Conservation (phyloP, 2,797 vertebrate species). For the Lophura swinhoii region DNA sequence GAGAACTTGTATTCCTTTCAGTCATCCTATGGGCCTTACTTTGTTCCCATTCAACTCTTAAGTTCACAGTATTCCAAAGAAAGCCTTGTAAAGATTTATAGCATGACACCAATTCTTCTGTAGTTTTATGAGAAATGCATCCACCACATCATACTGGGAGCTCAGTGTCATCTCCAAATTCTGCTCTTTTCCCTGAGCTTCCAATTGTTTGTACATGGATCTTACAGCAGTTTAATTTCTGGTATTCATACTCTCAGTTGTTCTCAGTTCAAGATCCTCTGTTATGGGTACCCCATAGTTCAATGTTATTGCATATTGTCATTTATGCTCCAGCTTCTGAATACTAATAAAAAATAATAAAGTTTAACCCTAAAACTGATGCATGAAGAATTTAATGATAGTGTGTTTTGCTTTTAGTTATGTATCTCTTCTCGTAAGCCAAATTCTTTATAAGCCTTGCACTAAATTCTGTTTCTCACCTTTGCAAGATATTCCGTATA, state of each 20-base stretch:
- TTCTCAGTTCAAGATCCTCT: background rate
- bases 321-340: background rate
- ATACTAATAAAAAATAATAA: background rate
- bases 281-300: background rate
- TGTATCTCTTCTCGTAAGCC: background rate
- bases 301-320: background rate
- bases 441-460: background rate
- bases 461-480: background rate
- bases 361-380: background rate
- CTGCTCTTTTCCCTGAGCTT: background rate
- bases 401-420: background rate
- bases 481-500: background rate
- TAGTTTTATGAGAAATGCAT: background rate
- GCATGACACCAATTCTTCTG: background rate
- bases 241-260: background rate
- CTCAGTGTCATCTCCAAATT: background rate
- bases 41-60: background rate
- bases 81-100: background rate
- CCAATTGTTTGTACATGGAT: background rate
- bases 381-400: background rate
- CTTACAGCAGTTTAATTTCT: background rate
- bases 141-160: background rate
- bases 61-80: background rate
- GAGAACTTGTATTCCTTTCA: background rate
- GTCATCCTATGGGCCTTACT: background rate